Evolutionary conservation across 2,113 vertebrate genomes (phyloP).

Genomic region (Cochlearius cochlearius): DNA sequence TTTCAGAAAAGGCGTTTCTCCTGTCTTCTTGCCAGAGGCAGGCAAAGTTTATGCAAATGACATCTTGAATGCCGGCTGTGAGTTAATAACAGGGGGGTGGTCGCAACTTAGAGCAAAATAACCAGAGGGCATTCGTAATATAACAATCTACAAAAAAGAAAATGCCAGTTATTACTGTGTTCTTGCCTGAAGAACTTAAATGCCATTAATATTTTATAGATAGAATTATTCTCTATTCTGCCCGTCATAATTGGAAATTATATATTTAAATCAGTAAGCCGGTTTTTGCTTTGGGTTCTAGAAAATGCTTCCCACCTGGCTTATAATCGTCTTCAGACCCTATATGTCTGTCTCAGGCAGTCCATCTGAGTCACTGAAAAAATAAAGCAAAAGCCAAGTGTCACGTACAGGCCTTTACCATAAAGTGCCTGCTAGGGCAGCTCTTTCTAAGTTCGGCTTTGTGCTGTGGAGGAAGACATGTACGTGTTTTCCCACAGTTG

Average conservation of each 20-base stretch:
- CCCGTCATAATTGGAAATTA: background rate
- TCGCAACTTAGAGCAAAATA: constrained; percentile 1
- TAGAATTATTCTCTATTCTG: background rate
- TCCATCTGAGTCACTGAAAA: background rate
- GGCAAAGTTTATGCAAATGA: constrained; percentile 41
- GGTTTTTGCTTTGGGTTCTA: background rate
- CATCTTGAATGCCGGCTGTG: background rate
- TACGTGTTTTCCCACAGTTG: background rate
- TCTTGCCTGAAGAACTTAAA: constrained; percentile 19
- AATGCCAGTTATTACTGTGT: background rate
- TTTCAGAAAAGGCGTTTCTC: constrained; percentile 27
- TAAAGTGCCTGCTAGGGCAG: background rate
- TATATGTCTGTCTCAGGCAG: background rate
- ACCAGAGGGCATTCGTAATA: constrained; percentile 13
- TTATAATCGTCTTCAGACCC: background rate
- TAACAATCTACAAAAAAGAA: background rate
- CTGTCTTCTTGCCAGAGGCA: constrained; percentile 8
- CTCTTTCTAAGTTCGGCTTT: background rate
- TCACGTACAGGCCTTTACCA: background rate
- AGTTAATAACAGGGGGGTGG: constrained; percentile 11
- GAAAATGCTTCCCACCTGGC: background rate
- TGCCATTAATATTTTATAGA: constrained; percentile 17
- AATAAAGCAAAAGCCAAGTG: background rate
- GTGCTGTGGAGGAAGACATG: background rate
- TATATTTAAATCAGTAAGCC: background rate